These are phyloP conservation scores for Nemapogon koenigi DNA, from an alignment of 2,888 invertebrate species.

Conservation along the genomic window DNA sequence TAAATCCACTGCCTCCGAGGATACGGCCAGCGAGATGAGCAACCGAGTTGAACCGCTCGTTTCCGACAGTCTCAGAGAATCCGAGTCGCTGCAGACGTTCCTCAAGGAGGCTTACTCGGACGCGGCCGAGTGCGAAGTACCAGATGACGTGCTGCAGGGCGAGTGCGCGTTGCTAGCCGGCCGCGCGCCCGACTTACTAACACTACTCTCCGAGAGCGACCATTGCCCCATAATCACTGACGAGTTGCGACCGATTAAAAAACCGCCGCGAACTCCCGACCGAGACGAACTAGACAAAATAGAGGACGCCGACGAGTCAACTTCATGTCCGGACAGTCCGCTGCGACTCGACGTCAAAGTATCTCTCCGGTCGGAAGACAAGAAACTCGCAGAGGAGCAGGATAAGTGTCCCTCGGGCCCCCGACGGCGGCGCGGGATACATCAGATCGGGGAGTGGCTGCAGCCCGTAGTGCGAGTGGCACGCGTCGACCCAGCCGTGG, in stretches of 20 bases:
- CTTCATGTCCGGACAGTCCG: slow-evolving; percentile 16
- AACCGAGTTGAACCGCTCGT: slow-evolving; percentile 31
- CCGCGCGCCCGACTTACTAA: slow-evolving; percentile 47
- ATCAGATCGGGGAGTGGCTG: slow-evolving; percentile 40
- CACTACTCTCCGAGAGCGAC: slow-evolving; percentile 49
- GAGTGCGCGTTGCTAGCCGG: slow-evolving; percentile 34
- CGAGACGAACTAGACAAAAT: too few species aligned
- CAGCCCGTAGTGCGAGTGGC: slow-evolving; percentile 73
- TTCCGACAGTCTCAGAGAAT: slow-evolving; percentile 24
- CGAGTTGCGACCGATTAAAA: too few species aligned
- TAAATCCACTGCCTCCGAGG: slow-evolving; percentile 54
- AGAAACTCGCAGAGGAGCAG: slow-evolving; percentile 26
- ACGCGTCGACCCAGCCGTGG: slow-evolving; percentile 58
- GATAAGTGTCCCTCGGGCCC: slow-evolving; percentile 3
- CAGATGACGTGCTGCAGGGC: slow-evolving; percentile 44
- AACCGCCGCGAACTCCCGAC: too few species aligned
- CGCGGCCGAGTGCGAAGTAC: slow-evolving; percentile 51
- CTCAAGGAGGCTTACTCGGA: slow-evolving; percentile 51
- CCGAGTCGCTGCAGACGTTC: slow-evolving; percentile 47
- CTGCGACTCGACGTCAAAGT: slow-evolving; percentile 12
- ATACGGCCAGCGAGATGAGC: slow-evolving; percentile 42
- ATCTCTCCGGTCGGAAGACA: slow-evolving; percentile 25
- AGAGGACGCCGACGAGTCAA: slow-evolving; percentile 21
- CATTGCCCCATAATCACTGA: slow-evolving; percentile 46
- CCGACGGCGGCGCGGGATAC: slow-evolving; percentile 15